phyloP scores from a whole-genome alignment of 2,113 vertebrate species.

The Toxotes chatareus region DNA sequence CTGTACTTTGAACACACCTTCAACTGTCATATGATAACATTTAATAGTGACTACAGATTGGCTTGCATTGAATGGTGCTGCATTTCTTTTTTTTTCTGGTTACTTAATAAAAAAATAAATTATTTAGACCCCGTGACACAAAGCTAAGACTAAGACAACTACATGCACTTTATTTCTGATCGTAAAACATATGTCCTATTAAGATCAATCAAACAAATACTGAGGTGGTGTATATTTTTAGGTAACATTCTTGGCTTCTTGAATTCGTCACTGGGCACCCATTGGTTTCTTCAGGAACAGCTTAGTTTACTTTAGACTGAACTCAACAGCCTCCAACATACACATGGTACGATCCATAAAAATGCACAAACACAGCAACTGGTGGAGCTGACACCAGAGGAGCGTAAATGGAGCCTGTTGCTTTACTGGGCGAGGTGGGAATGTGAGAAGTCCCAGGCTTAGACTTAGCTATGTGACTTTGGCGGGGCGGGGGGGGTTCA shows the following conservation, averaged over 20 bases:
- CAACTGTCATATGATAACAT: not conserved
- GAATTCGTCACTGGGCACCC: not conserved
- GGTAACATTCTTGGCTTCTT: not conserved
- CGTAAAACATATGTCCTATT: not conserved
- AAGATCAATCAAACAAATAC: constrained; percentile 20
- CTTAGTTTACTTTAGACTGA: constrained; percentile 41
- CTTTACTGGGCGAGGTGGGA: constrained; percentile 83
- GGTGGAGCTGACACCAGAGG: constrained; percentile 69
- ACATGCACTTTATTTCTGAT: not conserved
- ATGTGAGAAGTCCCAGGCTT: constrained; percentile 80
- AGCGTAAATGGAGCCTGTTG: constrained; percentile 81
- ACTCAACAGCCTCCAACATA: constrained; percentile 32
- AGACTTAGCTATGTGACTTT: constrained; percentile 61
- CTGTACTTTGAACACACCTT: not conserved
- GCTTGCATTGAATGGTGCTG: not conserved
- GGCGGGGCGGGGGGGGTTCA: not conserved
- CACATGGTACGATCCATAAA: constrained; percentile 69
- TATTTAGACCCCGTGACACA: not conserved
- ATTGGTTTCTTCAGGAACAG: constrained; percentile 21
- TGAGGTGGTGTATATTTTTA: not conserved
- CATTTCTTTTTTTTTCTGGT: not conserved
- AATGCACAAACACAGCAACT: constrained; percentile 84
- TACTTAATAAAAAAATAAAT: not conserved
- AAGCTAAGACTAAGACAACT: not conserved
- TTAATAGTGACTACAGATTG: not conserved